Conservation (phyloP, 2,797 vertebrate species). For the Sebastes trivittatus region DNA sequence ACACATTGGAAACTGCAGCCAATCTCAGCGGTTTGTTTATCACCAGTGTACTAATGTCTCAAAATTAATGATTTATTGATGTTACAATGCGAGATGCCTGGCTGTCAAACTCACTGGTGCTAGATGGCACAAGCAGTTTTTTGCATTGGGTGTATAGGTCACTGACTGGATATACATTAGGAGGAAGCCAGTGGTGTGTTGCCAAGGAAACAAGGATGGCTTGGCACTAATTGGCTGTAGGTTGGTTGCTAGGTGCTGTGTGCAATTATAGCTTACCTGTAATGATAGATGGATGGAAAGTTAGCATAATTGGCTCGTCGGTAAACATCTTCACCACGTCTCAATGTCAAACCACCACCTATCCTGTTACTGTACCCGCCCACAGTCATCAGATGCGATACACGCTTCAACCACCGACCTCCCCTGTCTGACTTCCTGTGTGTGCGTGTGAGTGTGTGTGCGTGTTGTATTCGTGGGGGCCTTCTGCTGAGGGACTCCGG, state of each 20-base stretch:
- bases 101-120: neutral
- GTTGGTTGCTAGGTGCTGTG: slow-evolving; percentile 54
- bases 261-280: slow-evolving; percentile 22
- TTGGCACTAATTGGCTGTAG: slow-evolving; percentile 55
- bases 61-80: slow-evolving; percentile 26
- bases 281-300: slow-evolving; percentile 30
- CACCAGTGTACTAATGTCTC: slow-evolving; percentile 14
- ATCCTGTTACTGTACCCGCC: slow-evolving; percentile 4
- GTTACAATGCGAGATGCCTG: slow-evolving; percentile 3
- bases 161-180: slow-evolving; percentile 40
- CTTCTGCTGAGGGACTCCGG: slow-evolving; percentile 31
- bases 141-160: neutral
- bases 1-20: slow-evolving; percentile 26
- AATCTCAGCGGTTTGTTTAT: slow-evolving; percentile 34
- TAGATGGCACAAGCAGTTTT: neutral
- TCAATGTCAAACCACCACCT: slow-evolving; percentile 27
- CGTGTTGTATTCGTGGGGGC: slow-evolving; percentile 1
- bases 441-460: neutral
- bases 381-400: slow-evolving; percentile 5
- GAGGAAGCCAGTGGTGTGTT: slow-evolving; percentile 43
- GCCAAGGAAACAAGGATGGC: slow-evolving; percentile 61
- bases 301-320: slow-evolving; percentile 7
- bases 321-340: slow-evolving; percentile 27
- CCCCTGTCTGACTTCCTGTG: neutral
- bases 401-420: slow-evolving; percentile 1